These are phyloP conservation scores for Paratilapia polleni DNA, from an alignment of 2,113 vertebrate species.

Conservation along the genomic window DNA sequence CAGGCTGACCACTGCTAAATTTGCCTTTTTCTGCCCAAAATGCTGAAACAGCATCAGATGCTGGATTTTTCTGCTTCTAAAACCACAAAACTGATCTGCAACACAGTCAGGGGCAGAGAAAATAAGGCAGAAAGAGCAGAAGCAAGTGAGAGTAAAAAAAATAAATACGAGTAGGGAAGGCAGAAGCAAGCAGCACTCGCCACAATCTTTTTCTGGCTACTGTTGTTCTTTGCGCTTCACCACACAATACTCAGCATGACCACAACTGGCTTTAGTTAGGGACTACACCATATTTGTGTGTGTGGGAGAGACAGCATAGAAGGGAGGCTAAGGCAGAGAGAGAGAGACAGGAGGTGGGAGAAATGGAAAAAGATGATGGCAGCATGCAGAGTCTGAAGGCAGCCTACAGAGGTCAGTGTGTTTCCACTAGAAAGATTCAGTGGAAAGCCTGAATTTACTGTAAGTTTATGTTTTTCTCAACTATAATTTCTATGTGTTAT, in stretches of 20 bases:
- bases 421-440: not conserved
- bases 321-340: not conserved
- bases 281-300: constrained; percentile 30
- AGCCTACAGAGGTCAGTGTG: constrained; percentile 68
- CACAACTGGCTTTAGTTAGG: constrained; percentile 47
- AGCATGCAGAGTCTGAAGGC: constrained; percentile 26
- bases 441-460: not conserved
- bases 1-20: constrained; percentile 52
- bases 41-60: constrained; percentile 53
- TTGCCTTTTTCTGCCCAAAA: constrained; percentile 27
- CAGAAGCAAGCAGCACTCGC: constrained; percentile 34
- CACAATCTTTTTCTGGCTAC: constrained; percentile 75
- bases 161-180: not conserved
- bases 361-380: not conserved
- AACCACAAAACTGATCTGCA: constrained; percentile 48
- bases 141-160: constrained; percentile 5
- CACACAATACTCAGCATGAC: constrained; percentile 60
- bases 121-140: not conserved
- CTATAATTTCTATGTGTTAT: not conserved
- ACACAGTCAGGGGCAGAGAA: not conserved
- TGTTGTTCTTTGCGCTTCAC: constrained; percentile 65
- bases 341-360: not conserved
- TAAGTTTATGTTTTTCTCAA: not conserved
- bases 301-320: not conserved
- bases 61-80: constrained; percentile 33